Conservation (phyloP, 2,888 invertebrate genomes). For the Chaitophorus viminalis region DNA sequence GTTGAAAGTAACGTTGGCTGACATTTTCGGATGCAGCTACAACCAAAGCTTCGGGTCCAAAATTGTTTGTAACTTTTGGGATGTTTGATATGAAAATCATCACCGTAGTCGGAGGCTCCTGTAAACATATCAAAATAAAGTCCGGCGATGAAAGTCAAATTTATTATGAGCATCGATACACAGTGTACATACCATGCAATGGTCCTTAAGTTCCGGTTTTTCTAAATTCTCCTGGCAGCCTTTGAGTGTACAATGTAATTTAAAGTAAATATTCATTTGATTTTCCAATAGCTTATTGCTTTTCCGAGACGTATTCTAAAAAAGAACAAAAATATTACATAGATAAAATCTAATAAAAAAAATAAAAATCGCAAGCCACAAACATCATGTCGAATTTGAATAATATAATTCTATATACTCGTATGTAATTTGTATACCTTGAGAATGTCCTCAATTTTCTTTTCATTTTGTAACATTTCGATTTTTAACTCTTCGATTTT, state of each 20-base stretch:
- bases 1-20: neutral
- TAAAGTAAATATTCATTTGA: slow-evolving; percentile 30
- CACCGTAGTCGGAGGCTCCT: slow-evolving; percentile 10
- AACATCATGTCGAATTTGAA: too few relatives aligned
- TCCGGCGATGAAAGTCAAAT: too few relatives aligned
- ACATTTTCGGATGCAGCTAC: slow-evolving; percentile 19
- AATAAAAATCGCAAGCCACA: too few relatives aligned
- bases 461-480: neutral
- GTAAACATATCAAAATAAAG: neutral
- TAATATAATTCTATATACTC: neutral
- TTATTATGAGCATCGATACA: neutral
- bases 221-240: neutral
- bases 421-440: neutral
- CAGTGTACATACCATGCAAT: slow-evolving; percentile 6
- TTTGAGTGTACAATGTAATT: slow-evolving; percentile 8
- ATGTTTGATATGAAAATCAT: slow-evolving; percentile 36
- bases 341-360: neutral
- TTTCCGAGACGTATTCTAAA: neutral
- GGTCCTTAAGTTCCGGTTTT: neutral
- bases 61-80: neutral
- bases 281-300: neutral
- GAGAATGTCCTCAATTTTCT: neutral
- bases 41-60: slow-evolving; percentile 25
- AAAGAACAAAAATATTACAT: neutral
- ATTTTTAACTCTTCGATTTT: neutral